Conservation (phyloP, 2,888 invertebrate genomes). For the Microdon myrmicae region DNA sequence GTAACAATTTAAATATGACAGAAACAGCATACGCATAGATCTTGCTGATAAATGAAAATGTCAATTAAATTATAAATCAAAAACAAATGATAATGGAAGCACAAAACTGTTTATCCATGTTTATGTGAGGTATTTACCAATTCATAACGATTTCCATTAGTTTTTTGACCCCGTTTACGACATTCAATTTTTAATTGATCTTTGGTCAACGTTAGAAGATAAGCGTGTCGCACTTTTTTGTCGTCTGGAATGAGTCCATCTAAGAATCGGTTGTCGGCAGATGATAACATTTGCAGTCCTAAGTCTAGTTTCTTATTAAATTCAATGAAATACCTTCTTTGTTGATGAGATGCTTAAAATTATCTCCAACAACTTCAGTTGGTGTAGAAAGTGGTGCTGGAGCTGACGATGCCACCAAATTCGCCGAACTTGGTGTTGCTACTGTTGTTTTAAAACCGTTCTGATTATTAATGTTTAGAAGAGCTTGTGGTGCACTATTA, state of each 20-base stretch:
- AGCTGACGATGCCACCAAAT: slow-evolving; percentile 2
- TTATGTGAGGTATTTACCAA: slow-evolving; percentile 69
- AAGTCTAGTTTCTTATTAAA: background rate
- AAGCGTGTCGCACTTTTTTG: slow-evolving; percentile 57
- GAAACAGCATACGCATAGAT: no score
- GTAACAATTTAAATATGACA: no score
- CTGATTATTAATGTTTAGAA: slow-evolving; percentile 52
- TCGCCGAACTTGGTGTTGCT: slow-evolving; percentile 9
- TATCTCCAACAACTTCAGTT: slow-evolving; percentile 23
- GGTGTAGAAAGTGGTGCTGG: slow-evolving; percentile 7
- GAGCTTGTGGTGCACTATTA: slow-evolving; percentile 54
- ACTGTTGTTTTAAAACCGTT: slow-evolving; percentile 31
- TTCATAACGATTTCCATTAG: slow-evolving; percentile 76
- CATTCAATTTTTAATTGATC: slow-evolving; percentile 77
- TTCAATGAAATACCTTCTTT: slow-evolving; percentile 15
- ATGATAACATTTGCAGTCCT: background rate
- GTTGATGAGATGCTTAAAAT: slow-evolving; percentile 15
- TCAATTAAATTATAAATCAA: no score
- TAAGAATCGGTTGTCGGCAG: no score
- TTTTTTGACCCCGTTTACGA: slow-evolving; percentile 76
- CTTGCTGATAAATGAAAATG: no score
- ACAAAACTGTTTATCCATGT: slow-evolving; percentile 20
- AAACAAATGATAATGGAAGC: slow-evolving; percentile 14
- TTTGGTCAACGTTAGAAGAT: slow-evolving; percentile 73
- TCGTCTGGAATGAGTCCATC: no score